Evolutionary conservation across 2,888 invertebrate genomes (phyloP).

Genomic region (Lycaena phlaeas): DNA sequence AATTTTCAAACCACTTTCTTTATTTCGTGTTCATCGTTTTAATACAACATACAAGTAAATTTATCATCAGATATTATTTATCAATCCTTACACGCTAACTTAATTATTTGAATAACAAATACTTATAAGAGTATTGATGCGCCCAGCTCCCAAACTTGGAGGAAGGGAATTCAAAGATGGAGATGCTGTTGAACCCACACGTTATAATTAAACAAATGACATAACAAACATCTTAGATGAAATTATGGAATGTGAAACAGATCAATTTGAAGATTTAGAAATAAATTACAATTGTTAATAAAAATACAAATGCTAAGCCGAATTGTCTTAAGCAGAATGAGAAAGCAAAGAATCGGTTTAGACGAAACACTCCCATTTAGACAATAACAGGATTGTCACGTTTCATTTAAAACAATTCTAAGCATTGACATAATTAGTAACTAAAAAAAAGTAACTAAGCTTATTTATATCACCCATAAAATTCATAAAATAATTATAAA

Average conservation of each 20-base stretch:
- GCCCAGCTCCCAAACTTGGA: constrained; percentile 17
- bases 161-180: constrained; percentile 12
- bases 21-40: constrained; percentile 72
- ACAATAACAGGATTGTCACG: not conserved
- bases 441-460: constrained; percentile 4
- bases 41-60: constrained; percentile 75
- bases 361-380: not conserved
- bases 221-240: constrained; percentile 30
- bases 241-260: constrained; percentile 34
- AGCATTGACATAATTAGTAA: not conserved
- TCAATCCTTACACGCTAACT: constrained; percentile 68
- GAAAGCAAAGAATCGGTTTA: not conserved
- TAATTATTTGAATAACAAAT: constrained; percentile 69
- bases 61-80: constrained; percentile 73
- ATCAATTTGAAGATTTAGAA: not conserved
- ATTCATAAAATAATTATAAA: constrained; percentile 30
- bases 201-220: constrained; percentile 28
- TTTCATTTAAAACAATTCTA: not conserved
- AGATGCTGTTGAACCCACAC: constrained; percentile 36
- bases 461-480: constrained; percentile 13
- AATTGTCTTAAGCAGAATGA: not conserved
- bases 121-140: constrained; percentile 34
- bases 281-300: not conserved
- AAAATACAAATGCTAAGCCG: not conserved
- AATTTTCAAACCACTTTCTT: constrained; percentile 70